Evolutionary conservation across 2,113 vertebrate genomes (phyloP).

Genomic region (Otus sunia): DNA sequence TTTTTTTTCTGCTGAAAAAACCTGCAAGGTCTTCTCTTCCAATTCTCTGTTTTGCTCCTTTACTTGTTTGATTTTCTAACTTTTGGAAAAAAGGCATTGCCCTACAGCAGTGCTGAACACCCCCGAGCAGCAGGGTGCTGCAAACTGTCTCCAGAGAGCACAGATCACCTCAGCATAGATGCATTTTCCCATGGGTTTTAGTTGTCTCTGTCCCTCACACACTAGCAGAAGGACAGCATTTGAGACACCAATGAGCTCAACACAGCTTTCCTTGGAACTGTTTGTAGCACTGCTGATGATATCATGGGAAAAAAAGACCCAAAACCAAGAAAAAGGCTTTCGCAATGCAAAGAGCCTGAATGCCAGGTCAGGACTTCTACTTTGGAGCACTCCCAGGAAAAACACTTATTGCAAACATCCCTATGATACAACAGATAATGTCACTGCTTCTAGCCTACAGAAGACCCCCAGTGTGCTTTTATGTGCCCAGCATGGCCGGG

Average conservation of each 20-base stretch:
- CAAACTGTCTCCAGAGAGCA: neutral
- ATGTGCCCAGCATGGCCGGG: rapidly evolving
- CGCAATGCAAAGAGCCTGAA: neutral
- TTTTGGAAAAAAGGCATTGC: neutral
- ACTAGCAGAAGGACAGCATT: neutral
- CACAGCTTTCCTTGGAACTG: neutral
- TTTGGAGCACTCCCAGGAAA: neutral
- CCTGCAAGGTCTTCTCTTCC: neutral
- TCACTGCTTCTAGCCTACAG: neutral
- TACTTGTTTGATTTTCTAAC: neutral
- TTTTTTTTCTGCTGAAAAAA: neutral
- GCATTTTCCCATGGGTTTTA: neutral
- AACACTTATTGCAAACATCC: neutral
- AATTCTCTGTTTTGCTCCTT: neutral
- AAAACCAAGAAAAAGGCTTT: neutral
- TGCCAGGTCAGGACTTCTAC: neutral
- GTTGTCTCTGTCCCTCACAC: neutral
- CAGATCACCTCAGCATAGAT: neutral
- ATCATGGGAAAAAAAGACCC: neutral
- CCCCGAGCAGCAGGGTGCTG: neutral
- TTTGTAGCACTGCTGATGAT: neutral
- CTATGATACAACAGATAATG: neutral
- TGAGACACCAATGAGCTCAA: neutral
- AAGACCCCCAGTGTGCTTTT: neutral
- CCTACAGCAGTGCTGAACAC: neutral